These are phyloP conservation scores for Deilephila elpenor DNA, from an alignment of 2,888 invertebrate species.

Conservation along the genomic window DNA sequence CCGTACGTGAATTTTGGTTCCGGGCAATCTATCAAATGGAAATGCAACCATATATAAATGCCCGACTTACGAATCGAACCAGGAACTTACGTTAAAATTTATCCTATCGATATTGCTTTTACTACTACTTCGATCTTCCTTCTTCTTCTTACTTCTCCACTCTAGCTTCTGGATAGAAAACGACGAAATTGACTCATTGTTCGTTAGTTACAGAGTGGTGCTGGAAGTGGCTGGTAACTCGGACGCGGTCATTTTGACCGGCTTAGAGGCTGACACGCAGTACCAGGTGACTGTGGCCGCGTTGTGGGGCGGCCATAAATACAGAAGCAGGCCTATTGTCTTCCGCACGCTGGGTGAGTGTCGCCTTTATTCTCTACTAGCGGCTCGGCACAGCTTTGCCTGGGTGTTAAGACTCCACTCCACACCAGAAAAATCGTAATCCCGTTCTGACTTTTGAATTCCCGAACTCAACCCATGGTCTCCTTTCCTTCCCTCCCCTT, in stretches of 20 bases:
- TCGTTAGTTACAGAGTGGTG: conserved; percentile 97
- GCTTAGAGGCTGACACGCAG: conserved; percentile 93
- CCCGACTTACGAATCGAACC: no score
- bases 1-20: no score
- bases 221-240: conserved; percentile 95
- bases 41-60: no score
- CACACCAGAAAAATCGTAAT: no score
- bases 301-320: conserved; percentile 92
- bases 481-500: no score
- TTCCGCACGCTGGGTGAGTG: conserved; percentile 93
- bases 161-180: conserved; percentile 64
- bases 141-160: conserved; percentile 58
- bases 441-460: no score
- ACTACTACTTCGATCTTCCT: conserved; percentile 13
- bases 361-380: neutral
- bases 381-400: no score
- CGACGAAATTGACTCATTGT: conserved; percentile 85
- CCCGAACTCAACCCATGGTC: no score
- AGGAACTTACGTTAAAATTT: neutral
- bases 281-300: conserved; percentile 95
- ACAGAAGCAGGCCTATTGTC: conserved; percentile 93
- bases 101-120: neutral
- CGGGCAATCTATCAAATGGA: no score
- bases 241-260: conserved; percentile 92
- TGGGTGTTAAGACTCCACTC: no score